Conservation (phyloP, 2,888 invertebrate species). For the Scaptomyza parva region DNA sequence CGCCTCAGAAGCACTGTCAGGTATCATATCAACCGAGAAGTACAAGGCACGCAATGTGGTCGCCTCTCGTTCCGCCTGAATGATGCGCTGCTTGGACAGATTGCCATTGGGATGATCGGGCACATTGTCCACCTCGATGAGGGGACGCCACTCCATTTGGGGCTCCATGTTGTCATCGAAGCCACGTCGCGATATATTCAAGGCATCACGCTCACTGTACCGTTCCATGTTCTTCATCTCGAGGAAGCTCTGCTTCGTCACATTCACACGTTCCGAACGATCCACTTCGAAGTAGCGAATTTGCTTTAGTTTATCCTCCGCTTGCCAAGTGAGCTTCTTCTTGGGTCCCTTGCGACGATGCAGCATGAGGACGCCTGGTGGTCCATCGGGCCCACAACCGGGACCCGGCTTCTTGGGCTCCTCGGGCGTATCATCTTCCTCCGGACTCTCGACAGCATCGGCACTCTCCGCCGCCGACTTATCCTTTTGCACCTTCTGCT, state of each 20-base stretch:
- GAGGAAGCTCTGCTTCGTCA: slow-evolving; percentile 92
- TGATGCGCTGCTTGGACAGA: slow-evolving; percentile 94
- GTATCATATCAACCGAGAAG: slow-evolving; percentile 92
- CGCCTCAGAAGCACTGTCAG: slow-evolving; percentile 94
- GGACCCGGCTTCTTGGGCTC: slow-evolving; percentile 83
- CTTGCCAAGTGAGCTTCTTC: slow-evolving; percentile 92
- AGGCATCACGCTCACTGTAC: slow-evolving; percentile 92
- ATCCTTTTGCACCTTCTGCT: slow-evolving; percentile 81
- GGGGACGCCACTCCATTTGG: slow-evolving; percentile 90
- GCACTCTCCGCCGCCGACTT: slow-evolving; percentile 44
- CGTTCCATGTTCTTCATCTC: slow-evolving; percentile 97
- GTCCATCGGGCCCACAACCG: slow-evolving; percentile 86
- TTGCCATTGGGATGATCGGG: slow-evolving; percentile 89
- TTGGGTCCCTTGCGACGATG: slow-evolving; percentile 92
- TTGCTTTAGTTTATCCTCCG: slow-evolving; percentile 91
- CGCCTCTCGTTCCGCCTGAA: slow-evolving; percentile 94
- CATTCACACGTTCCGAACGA: slow-evolving; percentile 98
- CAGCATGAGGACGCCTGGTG: slow-evolving; percentile 90
- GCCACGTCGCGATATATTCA: slow-evolving; percentile 91
- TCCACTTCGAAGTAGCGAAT: slow-evolving; percentile 96
- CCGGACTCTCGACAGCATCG: slow-evolving; percentile 45
- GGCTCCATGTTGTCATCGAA: slow-evolving; percentile 94
- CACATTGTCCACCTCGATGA: slow-evolving; percentile 89
- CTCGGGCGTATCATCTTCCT: slow-evolving; percentile 68
- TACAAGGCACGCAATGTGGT: slow-evolving; percentile 93